phyloP scores from a whole-genome alignment of 1,140 invertebrate species.

The Steinernema khuongi region DNA sequence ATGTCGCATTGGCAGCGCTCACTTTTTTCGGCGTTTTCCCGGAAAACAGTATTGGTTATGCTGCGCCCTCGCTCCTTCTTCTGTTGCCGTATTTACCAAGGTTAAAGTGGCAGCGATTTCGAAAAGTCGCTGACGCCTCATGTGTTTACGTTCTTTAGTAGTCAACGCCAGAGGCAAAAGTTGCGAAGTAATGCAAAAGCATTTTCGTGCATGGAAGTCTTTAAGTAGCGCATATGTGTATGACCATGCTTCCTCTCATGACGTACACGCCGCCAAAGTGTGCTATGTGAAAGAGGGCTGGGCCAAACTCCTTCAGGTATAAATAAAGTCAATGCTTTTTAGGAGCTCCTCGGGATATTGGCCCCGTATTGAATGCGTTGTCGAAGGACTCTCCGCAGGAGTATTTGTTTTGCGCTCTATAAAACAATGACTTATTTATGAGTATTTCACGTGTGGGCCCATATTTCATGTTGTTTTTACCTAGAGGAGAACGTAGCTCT shows the following conservation, averaged over 20 bases:
- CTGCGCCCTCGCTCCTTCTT: no score
- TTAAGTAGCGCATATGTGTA: background rate
- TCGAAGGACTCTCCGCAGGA: background rate
- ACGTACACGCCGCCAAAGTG: background rate
- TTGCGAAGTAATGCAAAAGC: slow-evolving; percentile 7
- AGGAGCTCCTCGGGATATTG: background rate
- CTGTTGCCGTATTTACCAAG: no score
- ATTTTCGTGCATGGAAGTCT: background rate
- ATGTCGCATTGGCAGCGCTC: background rate
- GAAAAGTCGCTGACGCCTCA: background rate
- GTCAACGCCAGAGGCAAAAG: background rate
- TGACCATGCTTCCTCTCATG: slow-evolving; percentile 2
- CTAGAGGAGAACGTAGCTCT: background rate
- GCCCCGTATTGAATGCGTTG: background rate
- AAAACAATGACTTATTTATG: background rate
- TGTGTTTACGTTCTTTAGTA: background rate
- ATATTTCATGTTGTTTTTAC: background rate
- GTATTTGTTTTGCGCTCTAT: slow-evolving; percentile 1
- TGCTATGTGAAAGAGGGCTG: background rate
- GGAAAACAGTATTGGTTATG: background rate
- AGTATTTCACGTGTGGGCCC: slow-evolving; percentile 3
- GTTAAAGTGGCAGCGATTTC: no score
- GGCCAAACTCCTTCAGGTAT: background rate
- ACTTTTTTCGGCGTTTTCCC: background rate
- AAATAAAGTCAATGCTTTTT: background rate